Conservation (phyloP, 1,140 invertebrate genomes). For the Zeugodacus cucurbitae region DNA sequence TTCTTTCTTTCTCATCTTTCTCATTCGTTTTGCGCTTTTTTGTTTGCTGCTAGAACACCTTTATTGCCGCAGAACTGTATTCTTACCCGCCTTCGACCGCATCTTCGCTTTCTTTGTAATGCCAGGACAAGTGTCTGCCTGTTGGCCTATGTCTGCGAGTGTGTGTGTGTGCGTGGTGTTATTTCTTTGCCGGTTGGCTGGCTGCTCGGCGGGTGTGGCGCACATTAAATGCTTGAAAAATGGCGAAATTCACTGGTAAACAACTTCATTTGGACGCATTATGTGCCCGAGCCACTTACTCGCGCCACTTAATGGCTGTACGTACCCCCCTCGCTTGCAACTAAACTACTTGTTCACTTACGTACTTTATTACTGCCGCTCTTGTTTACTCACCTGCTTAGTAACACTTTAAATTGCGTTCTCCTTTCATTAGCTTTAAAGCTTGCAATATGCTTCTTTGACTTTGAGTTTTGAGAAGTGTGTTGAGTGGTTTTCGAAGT, state of each 20-base stretch:
- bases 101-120: not conserved
- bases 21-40: not conserved
- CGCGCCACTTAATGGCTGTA: not conserved
- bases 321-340: not conserved
- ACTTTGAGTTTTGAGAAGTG: not conserved
- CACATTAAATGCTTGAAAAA: conserved; percentile 18
- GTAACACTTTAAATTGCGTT: not conserved
- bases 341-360: not conserved
- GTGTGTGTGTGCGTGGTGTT: not conserved
- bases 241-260: not conserved
- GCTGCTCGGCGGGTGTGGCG: not conserved
- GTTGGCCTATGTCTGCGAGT: not conserved
- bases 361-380: not conserved
- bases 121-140: not conserved
- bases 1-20: not conserved
- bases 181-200: not conserved
- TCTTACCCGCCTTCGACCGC: not conserved
- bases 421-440: not conserved
- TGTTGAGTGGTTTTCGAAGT: too few relatives aligned
- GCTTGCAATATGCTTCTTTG: not conserved
- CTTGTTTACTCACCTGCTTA: not conserved
- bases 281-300: not conserved
- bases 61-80: not conserved
- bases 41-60: not conserved
- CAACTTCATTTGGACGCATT: conserved; percentile 7